Conservation (phyloP, 2,888 invertebrate genomes). For the Netelia fuscicornis region DNA sequence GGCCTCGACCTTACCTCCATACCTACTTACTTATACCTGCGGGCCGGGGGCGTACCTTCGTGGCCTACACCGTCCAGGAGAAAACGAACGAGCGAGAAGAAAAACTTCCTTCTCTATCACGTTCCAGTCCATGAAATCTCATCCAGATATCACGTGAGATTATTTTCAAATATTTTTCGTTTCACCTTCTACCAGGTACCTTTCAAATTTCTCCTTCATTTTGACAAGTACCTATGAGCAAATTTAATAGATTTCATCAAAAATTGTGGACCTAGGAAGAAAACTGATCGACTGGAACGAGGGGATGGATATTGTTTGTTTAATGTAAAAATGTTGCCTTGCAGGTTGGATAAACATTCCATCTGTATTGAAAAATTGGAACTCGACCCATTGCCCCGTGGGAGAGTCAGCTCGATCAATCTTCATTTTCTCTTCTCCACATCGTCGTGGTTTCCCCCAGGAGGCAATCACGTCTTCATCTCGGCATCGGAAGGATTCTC, state of each 20-base stretch:
- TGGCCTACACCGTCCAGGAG: slow-evolving; percentile 63
- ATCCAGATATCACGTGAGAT: background rate
- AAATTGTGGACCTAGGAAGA: background rate
- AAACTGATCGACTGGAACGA: background rate
- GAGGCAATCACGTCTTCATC: background rate
- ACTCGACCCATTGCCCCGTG: slow-evolving; percentile 16
- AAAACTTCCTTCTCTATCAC: background rate
- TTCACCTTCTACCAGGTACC: no score
- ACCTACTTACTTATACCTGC: slow-evolving; percentile 79
- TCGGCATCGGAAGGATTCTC: slow-evolving; percentile 12
- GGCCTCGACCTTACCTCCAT: slow-evolving; percentile 81
- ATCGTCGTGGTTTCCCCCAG: slow-evolving; percentile 22
- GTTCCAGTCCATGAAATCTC: background rate
- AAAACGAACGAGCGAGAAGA: slow-evolving; percentile 43
- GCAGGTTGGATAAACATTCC: background rate
- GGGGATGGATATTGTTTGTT: no score
- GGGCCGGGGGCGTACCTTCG: slow-evolving; percentile 66
- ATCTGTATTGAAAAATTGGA: slow-evolving; percentile 22
- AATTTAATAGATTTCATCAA: background rate
- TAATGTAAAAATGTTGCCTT: no score
- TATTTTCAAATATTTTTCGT: background rate
- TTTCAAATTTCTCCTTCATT: no score
- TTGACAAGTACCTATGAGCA: no score
- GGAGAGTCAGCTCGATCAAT: slow-evolving; percentile 56
- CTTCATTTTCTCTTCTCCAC: slow-evolving; percentile 66